A percentile compares a stretch with the other conserved stretches of the same genome.
Conservation (phyloP, 2,797 vertebrate genomes). For the Schizopygopsis malacanthus region DNA sequence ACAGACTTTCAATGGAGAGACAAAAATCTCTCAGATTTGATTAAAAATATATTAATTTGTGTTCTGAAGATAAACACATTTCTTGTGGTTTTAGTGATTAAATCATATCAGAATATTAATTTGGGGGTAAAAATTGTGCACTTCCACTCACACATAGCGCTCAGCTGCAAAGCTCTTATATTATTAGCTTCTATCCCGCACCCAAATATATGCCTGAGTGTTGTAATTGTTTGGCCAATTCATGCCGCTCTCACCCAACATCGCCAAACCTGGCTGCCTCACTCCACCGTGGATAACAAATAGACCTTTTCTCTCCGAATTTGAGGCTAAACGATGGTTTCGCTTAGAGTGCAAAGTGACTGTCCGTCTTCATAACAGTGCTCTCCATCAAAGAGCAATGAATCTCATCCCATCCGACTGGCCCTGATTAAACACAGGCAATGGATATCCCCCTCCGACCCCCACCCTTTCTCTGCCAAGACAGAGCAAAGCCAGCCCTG, state of each 20-base stretch:
- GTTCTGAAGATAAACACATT: not conserved
- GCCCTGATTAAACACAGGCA: slow-evolving; percentile 92
- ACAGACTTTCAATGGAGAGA: not conserved
- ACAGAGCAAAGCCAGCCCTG: slow-evolving; percentile 67
- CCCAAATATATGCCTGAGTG: slow-evolving; percentile 73
- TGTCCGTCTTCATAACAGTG: slow-evolving; percentile 86
- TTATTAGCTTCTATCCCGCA: slow-evolving; percentile 41
- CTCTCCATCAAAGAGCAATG: slow-evolving; percentile 92
- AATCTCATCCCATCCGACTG: slow-evolving; percentile 91
- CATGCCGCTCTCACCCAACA: slow-evolving; percentile 78
- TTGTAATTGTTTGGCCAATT: slow-evolving; percentile 81
- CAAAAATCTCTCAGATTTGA: not conserved
- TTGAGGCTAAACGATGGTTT: slow-evolving; percentile 86
- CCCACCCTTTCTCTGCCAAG: slow-evolving; percentile 67
- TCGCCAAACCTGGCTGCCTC: slow-evolving; percentile 70
- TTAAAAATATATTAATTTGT: not conserved
- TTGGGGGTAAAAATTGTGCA: not conserved
- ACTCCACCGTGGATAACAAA: slow-evolving; percentile 83
- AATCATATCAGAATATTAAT: not conserved
- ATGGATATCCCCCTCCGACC: slow-evolving; percentile 77
- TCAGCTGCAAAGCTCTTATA: slow-evolving; percentile 16
- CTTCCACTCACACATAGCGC: not conserved
- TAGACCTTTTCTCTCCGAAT: slow-evolving; percentile 84
- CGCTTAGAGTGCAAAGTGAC: slow-evolving; percentile 87
- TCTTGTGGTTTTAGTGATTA: not conserved